Evolutionary conservation across 2,797 vertebrate genomes (phyloP).

Genomic region (Chrysocyon brachyurus): DNA sequence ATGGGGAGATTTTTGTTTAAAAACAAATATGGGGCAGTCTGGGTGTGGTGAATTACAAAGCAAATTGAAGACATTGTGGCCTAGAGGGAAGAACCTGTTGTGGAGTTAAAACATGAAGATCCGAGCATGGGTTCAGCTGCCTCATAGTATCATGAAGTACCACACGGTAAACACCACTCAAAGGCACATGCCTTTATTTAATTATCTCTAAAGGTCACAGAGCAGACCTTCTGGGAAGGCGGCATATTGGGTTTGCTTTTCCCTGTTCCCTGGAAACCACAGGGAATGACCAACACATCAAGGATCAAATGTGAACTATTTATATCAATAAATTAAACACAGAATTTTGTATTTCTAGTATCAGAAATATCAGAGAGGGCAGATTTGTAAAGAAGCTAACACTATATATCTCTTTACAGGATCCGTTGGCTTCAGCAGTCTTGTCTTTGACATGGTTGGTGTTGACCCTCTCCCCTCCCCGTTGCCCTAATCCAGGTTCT

Average conservation of each 20-base stretch:
- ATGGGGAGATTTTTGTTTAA: constrained; percentile 43
- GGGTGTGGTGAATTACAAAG: constrained; percentile 14
- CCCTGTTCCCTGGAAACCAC: background rate
- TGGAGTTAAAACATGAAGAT: background rate
- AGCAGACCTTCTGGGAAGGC: background rate
- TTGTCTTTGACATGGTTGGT: background rate
- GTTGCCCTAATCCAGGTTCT: background rate
- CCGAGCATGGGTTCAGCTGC: background rate
- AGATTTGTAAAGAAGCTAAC: constrained; percentile 18
- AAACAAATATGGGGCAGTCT: constrained; percentile 37
- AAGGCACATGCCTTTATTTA: background rate
- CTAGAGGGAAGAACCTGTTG: background rate
- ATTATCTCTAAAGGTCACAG: background rate
- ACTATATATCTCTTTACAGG: background rate
- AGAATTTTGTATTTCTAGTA: constrained; percentile 23
- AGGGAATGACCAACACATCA: background rate
- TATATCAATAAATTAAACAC: constrained; percentile 28
- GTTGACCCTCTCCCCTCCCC: background rate
- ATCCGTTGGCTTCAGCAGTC: background rate
- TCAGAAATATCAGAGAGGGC: background rate
- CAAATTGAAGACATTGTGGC: constrained; percentile 19
- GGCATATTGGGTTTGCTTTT: background rate
- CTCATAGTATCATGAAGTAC: background rate
- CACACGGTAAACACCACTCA: background rate
- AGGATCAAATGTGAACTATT: constrained; percentile 31